Evolutionary conservation across 2,888 invertebrate species (phyloP).

Genomic region (Drymonia ruficornis): DNA sequence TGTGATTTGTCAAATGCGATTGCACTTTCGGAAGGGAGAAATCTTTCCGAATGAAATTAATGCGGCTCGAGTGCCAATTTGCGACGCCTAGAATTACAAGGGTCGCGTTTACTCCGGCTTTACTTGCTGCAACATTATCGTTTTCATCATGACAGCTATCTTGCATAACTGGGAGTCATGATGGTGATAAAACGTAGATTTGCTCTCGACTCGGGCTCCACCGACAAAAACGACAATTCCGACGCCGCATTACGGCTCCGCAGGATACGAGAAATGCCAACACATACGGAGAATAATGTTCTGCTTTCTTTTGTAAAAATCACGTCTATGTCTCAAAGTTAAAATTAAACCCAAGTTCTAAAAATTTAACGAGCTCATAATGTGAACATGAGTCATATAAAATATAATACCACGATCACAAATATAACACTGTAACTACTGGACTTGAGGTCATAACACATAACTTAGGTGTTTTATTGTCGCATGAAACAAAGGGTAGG

Average conservation of each 20-base stretch:
- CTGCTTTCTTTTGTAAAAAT: conserved; percentile 40
- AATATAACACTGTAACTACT: conserved; percentile 57
- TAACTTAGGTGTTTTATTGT: conserved; percentile 59
- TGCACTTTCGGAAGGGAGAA: conserved; percentile 48
- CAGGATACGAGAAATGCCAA: conserved; percentile 33
- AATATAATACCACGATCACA: conserved; percentile 46
- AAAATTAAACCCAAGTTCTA: conserved; percentile 38
- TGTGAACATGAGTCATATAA: conserved; percentile 57
- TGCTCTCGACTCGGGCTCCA: conserved; percentile 37
- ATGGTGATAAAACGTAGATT: conserved; percentile 43
- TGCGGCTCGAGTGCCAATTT: conserved; percentile 48
- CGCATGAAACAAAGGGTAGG: conserved; percentile 47
- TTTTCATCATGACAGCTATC: conserved; percentile 49
- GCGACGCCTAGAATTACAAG: conserved; percentile 42
- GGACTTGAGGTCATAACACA: conserved; percentile 57
- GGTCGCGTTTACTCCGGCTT: conserved; percentile 42
- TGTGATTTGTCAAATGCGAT: conserved; percentile 52
- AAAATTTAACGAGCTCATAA: conserved; percentile 30
- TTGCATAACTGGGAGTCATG: conserved; percentile 40
- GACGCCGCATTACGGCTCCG: conserved; percentile 38
- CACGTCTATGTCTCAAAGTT: conserved; percentile 31
- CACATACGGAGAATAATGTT: conserved; percentile 28
- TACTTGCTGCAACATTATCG: conserved; percentile 45
- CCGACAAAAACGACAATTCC: conserved; percentile 41
- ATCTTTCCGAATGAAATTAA: conserved; percentile 45